Evolutionary conservation across 2,113 vertebrate species (phyloP).

Genomic region (Neofelis nebulosa): DNA sequence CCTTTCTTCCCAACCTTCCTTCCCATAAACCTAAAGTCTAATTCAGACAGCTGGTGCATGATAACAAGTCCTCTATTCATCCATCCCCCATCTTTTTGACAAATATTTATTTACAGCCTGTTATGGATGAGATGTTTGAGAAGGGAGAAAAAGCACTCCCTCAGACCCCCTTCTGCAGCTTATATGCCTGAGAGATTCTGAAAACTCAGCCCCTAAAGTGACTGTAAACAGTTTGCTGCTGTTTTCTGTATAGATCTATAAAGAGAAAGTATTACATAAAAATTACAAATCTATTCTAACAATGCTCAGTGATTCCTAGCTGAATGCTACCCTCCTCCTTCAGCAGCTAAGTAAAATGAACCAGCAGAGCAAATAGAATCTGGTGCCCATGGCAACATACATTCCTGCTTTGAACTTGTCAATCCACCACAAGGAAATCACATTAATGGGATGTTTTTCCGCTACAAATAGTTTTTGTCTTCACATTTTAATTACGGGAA

Average conservation of each 20-base stretch:
- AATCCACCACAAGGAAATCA: slow-evolving; percentile 68
- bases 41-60: not conserved
- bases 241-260: slow-evolving; percentile 10
- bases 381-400: slow-evolving; percentile 79
- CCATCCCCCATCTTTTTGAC: not conserved
- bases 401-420: slow-evolving; percentile 74
- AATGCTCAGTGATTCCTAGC: slow-evolving; percentile 25
- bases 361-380: slow-evolving; percentile 61
- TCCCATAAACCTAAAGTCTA: not conserved
- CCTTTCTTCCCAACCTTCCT: not conserved
- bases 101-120: slow-evolving; percentile 55
- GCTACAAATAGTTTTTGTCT: slow-evolving; percentile 69
- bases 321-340: slow-evolving; percentile 37
- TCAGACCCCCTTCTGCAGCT: not conserved
- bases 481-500: slow-evolving; percentile 64
- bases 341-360: slow-evolving; percentile 61
- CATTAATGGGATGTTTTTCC: slow-evolving; percentile 60
- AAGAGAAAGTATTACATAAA: slow-evolving; percentile 59
- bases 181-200: slow-evolving; percentile 28
- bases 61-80: not conserved
- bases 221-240: slow-evolving; percentile 23
- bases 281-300: slow-evolving; percentile 65
- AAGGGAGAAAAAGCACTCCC: not conserved
- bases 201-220: not conserved
- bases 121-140: not conserved